Percentiles rank a stretch among this genome's conserved stretches.
Evolutionary conservation across 2,888 invertebrate species (phyloP).

Genomic region (Chrysomela aeneicollis): DNA sequence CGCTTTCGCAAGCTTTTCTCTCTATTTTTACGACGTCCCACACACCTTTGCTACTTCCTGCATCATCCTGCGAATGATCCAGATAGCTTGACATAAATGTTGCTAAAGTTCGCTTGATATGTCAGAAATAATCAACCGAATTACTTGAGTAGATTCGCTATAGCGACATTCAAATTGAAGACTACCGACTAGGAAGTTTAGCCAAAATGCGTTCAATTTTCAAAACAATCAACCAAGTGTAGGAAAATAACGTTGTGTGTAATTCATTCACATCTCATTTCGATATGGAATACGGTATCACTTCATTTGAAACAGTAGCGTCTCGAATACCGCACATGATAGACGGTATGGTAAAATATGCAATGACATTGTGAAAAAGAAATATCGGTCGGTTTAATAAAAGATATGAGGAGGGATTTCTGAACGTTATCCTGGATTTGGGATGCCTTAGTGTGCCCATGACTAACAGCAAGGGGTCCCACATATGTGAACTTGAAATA

Average conservation of each 20-base stretch:
- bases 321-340: background rate
- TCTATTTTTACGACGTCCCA: slow-evolving; percentile 55
- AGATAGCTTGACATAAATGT: too few relatives aligned
- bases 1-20: slow-evolving; percentile 55
- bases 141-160: too few relatives aligned
- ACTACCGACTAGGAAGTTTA: too few relatives aligned
- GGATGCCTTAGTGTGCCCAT: slow-evolving; percentile 44
- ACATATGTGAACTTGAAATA: slow-evolving; percentile 43
- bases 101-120: too few relatives aligned
- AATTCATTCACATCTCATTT: background rate
- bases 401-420: slow-evolving; percentile 54
- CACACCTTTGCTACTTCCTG: slow-evolving; percentile 30
- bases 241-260: too few relatives aligned
- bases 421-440: slow-evolving; percentile 55
- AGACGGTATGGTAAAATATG: slow-evolving; percentile 54
- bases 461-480: slow-evolving; percentile 46
- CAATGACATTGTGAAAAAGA: slow-evolving; percentile 49
- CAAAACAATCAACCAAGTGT: too few relatives aligned
- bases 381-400: slow-evolving; percentile 53
- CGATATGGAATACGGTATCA: background rate
- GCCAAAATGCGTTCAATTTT: too few relatives aligned
- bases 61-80: background rate
- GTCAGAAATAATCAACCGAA: too few relatives aligned
- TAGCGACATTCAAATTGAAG: too few relatives aligned
- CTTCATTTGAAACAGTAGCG: background rate